Percentiles rank a stretch among this genome's conserved stretches.
phyloP scores from a whole-genome alignment of 2,797 vertebrate genomes.

The Lacerta agilis region DNA sequence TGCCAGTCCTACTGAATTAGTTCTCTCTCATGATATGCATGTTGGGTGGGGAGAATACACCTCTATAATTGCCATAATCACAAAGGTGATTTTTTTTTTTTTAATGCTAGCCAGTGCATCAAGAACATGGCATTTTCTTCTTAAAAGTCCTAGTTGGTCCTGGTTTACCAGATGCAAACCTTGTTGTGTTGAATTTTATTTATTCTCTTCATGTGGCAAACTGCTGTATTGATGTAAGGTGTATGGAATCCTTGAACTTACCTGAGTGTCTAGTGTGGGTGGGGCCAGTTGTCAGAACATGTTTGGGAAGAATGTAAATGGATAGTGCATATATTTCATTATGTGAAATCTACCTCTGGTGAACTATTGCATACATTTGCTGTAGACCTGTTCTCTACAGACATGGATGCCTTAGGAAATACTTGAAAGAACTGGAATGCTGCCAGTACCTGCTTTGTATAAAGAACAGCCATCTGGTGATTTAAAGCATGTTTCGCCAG shows the following conservation, averaged over 20 bases:
- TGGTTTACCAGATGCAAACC: background rate
- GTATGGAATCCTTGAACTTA: background rate
- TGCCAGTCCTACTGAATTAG: background rate
- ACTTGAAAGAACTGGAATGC: constrained; percentile 31
- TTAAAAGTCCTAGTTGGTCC: background rate
- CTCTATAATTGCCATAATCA: background rate
- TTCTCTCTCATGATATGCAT: background rate
- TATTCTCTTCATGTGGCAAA: background rate
- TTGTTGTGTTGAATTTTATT: background rate
- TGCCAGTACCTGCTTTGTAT: constrained; percentile 44
- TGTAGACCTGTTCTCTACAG: constrained; percentile 20
- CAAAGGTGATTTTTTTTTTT: background rate
- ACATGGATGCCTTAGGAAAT: constrained; percentile 32
- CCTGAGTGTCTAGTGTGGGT: background rate
- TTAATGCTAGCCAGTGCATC: background rate
- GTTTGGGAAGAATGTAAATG: constrained; percentile 1
- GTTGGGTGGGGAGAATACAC: background rate
- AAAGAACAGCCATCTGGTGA: constrained; percentile 55
- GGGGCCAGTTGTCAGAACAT: constrained; percentile 15
- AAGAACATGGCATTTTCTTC: background rate
- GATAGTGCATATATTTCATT: constrained; percentile 11
- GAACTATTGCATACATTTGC: constrained; percentile 8
- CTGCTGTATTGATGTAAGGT: background rate
- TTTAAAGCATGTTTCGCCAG: constrained; percentile 40
- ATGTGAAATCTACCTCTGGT: constrained; percentile 1